A percentile compares a stretch with the other conserved stretches of the same genome.
These are phyloP conservation scores for Hepsetus odoe DNA, from an alignment of 2,113 vertebrate genomes.

Conservation along the genomic window DNA sequence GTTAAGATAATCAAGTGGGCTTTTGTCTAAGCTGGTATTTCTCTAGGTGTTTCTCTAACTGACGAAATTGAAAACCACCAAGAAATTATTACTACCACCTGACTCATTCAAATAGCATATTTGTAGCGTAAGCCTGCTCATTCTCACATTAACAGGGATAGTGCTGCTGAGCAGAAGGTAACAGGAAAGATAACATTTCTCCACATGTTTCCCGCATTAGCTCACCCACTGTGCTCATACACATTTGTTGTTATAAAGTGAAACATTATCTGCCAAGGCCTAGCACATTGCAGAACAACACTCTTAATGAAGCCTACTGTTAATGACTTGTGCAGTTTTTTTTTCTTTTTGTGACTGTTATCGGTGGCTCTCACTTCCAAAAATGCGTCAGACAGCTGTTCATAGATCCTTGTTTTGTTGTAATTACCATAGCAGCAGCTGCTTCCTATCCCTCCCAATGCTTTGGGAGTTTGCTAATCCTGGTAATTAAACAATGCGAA, in stretches of 20 bases:
- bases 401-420: constrained; percentile 69
- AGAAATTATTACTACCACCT: constrained; percentile 22
- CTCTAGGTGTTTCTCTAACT: background rate
- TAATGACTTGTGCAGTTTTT: constrained; percentile 18
- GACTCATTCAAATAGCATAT: constrained; percentile 6
- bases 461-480: constrained; percentile 73
- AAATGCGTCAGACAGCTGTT: constrained; percentile 78
- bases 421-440: constrained; percentile 79
- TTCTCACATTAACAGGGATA: constrained; percentile 23
- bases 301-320: constrained; percentile 43
- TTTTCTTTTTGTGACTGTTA: constrained; percentile 20
- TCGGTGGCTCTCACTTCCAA: constrained; percentile 46
- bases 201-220: constrained; percentile 15
- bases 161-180: constrained; percentile 11
- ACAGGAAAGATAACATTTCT: constrained; percentile 8
- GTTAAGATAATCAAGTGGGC: constrained; percentile 8
- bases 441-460: constrained; percentile 75
- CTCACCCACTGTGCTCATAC: constrained; percentile 14
- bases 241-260: constrained; percentile 44
- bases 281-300: constrained; percentile 14
- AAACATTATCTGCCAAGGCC: constrained; percentile 26
- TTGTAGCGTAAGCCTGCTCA: background rate
- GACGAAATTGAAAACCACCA: background rate
- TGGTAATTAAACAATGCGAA: constrained; percentile 74
- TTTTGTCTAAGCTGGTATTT: constrained; percentile 16